Percentiles rank a stretch among this genome's conserved stretches.
Evolutionary conservation across 2,888 invertebrate species (phyloP).

Genomic region (Calliopum simillimum): DNA sequence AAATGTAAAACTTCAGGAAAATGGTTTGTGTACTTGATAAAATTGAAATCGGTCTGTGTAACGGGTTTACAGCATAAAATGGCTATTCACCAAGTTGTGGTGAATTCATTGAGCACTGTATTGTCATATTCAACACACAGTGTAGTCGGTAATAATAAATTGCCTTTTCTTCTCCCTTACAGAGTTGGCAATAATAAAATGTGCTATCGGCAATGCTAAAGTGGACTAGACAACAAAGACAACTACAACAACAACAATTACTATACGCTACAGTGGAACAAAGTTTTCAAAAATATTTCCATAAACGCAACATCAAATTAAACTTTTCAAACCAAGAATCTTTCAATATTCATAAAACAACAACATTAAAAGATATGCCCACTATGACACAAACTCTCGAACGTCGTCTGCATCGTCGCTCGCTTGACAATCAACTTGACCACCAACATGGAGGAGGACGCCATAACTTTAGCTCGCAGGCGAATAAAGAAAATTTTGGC

Average conservation of each 20-base stretch:
- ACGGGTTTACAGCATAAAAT: no score
- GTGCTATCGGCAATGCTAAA: constrained; percentile 45
- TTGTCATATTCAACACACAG: no score
- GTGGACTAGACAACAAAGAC: constrained; percentile 46
- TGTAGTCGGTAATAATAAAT: no score
- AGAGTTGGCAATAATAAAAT: neutral
- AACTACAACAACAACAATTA: constrained; percentile 32
- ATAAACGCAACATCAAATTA: neutral
- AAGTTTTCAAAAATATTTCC: neutral
- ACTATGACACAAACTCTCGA: constrained; percentile 57
- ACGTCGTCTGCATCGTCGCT: constrained; percentile 60
- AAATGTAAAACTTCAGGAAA: no score
- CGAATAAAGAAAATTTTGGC: constrained; percentile 65
- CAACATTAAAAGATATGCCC: constrained; percentile 53
- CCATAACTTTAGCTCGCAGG: constrained; percentile 52
- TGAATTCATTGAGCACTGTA: no score
- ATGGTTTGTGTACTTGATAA: no score
- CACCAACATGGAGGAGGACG: constrained; percentile 38
- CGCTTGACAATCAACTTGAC: constrained; percentile 55
- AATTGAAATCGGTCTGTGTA: no score
- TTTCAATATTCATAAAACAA: neutral
- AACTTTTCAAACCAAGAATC: neutral
- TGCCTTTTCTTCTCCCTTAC: no score
- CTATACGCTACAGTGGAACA: constrained; percentile 26
- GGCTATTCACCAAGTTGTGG: no score